phyloP scores from a whole-genome alignment of 2,113 vertebrate species.

The Scomber japonicus region DNA sequence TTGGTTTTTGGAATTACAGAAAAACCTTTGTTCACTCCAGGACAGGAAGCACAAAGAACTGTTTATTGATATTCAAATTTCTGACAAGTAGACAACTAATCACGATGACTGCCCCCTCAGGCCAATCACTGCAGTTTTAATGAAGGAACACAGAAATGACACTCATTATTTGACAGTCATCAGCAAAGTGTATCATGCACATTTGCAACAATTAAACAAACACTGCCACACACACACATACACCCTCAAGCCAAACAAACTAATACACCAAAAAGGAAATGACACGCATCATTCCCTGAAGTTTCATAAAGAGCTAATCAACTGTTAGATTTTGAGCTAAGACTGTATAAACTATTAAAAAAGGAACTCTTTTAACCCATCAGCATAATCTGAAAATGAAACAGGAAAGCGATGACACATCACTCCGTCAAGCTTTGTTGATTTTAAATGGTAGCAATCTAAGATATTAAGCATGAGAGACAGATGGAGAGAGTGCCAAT shows the following conservation, averaged over 20 bases:
- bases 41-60: no score
- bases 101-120: background rate
- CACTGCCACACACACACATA: background rate
- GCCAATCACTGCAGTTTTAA: constrained; percentile 3
- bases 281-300: constrained; percentile 10
- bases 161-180: constrained; percentile 7
- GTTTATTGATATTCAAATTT: no score
- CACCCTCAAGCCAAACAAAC: constrained; percentile 23
- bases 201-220: constrained; percentile 17
- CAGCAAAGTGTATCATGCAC: background rate
- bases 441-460: background rate
- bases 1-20: no score
- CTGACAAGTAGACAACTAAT: background rate
- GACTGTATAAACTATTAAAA: constrained; percentile 22
- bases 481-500: constrained; percentile 12
- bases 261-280: constrained; percentile 5
- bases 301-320: constrained; percentile 38
- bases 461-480: background rate
- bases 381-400: constrained; percentile 24
- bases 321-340: constrained; percentile 24
- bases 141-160: background rate
- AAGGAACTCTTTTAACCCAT: constrained; percentile 15
- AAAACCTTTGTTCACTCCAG: no score
- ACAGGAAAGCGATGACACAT: constrained; percentile 10
- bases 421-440: background rate